Base-by-base conservation (phyloP, 2,113 vertebrate species). In the Laticauda colubrina region DNA sequence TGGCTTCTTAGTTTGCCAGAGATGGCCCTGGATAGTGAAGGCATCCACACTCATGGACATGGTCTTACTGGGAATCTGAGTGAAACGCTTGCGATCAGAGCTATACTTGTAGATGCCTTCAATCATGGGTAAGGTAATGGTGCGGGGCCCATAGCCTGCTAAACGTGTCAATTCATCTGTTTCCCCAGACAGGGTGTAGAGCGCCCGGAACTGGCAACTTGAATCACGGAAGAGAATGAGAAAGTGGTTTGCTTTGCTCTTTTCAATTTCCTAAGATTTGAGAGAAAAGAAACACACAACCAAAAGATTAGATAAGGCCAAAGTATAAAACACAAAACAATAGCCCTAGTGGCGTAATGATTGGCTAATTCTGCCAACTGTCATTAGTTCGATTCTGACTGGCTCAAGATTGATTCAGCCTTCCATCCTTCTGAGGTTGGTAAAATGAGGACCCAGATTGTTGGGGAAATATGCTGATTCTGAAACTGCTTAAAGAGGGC, bases 1-100 rank as follows among this genome's bases (percentile, higher is more conserved):
- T 2, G 98, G 98, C 92, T 98, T 98, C 97, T 98, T 96, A 96
- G 97, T 98, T 95, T 99, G 98, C 98, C 99, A 99, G 94, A 99
- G 97, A 94, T 99, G 98, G 54, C 97, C 97, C 12, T 98, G 98
- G 96, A 99, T 99, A 93, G 99, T 99, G 96, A 99, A 98, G 94
- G 99, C 99, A 0, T 99, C 99, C 20, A 99, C 98, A 2, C 98
- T 99, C 98, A 99, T 98, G 61, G 99, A 99, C 98, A 99, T 98
- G 95, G 98, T 99, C 97, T 99, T 99, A 97, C 98, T 98, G 24
- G 99, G 99, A 96, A 99, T 98, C 97, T 96, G 97, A 2, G 98
- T 98, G 96, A 99, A 99, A 95, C 99, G 98, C 93, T 99, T 99
- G 96, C 98, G 98, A 95, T 99, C 98, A 0, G 99, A 99, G 96